Percentiles rank a stretch among this genome's conserved stretches.
These are phyloP conservation scores for Cephalopachus bancanus DNA, from an alignment of 2,797 vertebrate genomes.

Conservation along the genomic window DNA sequence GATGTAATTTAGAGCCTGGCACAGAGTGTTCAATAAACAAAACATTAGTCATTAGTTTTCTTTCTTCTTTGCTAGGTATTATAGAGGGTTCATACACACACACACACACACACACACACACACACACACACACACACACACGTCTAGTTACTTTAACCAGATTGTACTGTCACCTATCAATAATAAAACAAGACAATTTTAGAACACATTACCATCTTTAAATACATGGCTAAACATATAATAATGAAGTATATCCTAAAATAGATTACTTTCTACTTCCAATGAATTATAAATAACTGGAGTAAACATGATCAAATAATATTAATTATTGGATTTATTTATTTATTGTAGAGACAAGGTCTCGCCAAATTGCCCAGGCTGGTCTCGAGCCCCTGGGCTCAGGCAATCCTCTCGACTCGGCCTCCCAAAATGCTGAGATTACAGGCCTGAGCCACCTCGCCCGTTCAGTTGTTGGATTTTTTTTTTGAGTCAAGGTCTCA, in stretches of 20 bases:
- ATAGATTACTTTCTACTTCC: slow-evolving; percentile 46
- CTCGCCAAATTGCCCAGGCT: too few relatives aligned
- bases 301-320: slow-evolving; percentile 10
- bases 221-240: slow-evolving; percentile 12
- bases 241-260: background rate
- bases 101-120: background rate
- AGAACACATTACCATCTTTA: slow-evolving; percentile 27
- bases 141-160: slow-evolving; percentile 71
- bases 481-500: too few relatives aligned
- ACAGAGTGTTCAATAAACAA: slow-evolving; percentile 33
- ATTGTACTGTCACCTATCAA: slow-evolving; percentile 65
- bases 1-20: background rate
- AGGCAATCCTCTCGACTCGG: too few relatives aligned
- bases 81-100: background rate
- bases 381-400: too few relatives aligned
- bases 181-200: background rate
- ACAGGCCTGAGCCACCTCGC: too few relatives aligned
- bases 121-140: background rate
- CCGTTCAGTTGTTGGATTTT: too few relatives aligned
- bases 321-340: background rate
- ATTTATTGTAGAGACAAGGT: too few relatives aligned
- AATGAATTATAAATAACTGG: slow-evolving; percentile 33
- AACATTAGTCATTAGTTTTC: background rate
- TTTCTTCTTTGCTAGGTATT: slow-evolving; percentile 39
- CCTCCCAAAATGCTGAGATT: too few relatives aligned